phyloP scores from a whole-genome alignment of 2,888 invertebrate genomes.

The Chrysodeixis includens region DNA sequence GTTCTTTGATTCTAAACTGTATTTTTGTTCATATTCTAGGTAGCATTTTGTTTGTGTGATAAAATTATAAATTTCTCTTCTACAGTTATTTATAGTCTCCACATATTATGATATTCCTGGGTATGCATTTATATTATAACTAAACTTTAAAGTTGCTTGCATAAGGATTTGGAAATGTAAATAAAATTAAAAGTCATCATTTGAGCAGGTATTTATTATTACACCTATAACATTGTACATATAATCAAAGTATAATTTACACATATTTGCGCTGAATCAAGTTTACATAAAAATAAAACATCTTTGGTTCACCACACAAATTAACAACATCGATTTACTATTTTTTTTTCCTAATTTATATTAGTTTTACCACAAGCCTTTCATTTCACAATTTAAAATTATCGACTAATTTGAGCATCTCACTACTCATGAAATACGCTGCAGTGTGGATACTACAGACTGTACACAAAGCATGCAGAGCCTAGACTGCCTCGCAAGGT shows the following conservation, averaged over 20 bases:
- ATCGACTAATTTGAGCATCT: conserved; percentile 77
- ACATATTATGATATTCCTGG: not conserved
- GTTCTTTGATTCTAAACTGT: too few species aligned
- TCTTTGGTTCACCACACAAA: conserved; percentile 87
- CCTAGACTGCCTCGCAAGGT: conserved; percentile 56
- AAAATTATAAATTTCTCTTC: too few species aligned
- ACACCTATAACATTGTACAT: conserved; percentile 84
- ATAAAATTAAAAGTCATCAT: conserved; percentile 53
- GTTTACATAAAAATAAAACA: conserved; percentile 85
- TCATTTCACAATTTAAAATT: conserved; percentile 75
- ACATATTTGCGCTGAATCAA: conserved; percentile 79
- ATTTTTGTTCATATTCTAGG: not conserved
- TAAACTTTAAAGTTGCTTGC: not conserved
- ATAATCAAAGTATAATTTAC: conserved; percentile 79
- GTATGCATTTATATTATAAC: not conserved
- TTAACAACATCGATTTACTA: conserved; percentile 83
- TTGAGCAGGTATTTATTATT: conserved; percentile 86
- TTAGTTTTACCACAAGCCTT: conserved; percentile 77
- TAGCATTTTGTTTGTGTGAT: too few species aligned
- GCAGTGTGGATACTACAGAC: conserved; percentile 68
- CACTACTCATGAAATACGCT: conserved; percentile 69
- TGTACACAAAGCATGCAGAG: conserved; percentile 71
- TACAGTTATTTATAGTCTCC: too few species aligned
- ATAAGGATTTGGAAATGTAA: conserved; percentile 16
- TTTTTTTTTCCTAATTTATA: conserved; percentile 62